These are phyloP conservation scores for Microctonus hyperodae DNA, from an alignment of 2,888 invertebrate species.

Conservation along the genomic window DNA sequence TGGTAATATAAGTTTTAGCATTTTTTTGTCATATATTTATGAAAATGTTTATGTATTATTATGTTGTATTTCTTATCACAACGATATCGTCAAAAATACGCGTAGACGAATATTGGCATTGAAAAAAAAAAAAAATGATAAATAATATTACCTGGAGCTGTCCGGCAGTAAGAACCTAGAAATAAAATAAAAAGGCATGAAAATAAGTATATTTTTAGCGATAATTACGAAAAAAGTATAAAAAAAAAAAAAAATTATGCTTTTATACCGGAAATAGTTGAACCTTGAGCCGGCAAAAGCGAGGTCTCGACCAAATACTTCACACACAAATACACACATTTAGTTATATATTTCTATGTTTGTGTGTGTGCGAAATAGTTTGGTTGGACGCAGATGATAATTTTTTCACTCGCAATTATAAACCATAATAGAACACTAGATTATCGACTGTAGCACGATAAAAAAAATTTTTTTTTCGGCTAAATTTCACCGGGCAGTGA, in stretches of 20 bases:
- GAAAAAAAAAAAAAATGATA: too few relatives aligned
- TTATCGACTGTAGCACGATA: not conserved
- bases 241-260: not conserved
- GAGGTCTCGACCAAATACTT: not conserved
- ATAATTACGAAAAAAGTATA: not conserved
- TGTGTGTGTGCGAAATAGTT: not conserved
- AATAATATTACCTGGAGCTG: constrained; percentile 55
- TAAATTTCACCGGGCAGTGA: not conserved
- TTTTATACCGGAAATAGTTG: not conserved
- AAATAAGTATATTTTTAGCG: constrained; percentile 5
- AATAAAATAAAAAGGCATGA: constrained; percentile 37
- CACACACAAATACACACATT: not conserved
- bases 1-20: too few relatives aligned
- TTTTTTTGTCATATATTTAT: not conserved
- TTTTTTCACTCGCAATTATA: not conserved
- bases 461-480: not conserved
- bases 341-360: too few relatives aligned
- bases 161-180: constrained; percentile 58
- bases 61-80: not conserved
- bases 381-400: not conserved
- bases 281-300: constrained; percentile 14
- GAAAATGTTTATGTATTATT: too few relatives aligned
- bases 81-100: not conserved
- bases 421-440: not conserved
- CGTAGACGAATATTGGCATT: not conserved